Conservation (phyloP, 2,113 vertebrate genomes). For the Collichthys lucidus region DNA sequence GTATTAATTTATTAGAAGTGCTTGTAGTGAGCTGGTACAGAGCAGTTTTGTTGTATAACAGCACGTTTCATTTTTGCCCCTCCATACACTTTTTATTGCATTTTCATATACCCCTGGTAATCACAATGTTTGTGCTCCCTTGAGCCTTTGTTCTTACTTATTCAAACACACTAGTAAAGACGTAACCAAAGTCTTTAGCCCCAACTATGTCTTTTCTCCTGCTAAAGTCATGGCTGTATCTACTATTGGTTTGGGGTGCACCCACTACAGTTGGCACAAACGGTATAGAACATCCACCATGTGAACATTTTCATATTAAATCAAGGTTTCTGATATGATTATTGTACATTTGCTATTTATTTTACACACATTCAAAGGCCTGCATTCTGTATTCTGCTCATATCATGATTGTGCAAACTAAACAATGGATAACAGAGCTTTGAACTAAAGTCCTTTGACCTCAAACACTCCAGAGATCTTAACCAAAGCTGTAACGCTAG, state of each 20-base stretch:
- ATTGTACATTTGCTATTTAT: no score
- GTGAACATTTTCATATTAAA: no score
- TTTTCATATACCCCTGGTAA: background rate
- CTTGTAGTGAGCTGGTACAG: background rate
- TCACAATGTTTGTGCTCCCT: conserved; percentile 18
- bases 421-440: background rate
- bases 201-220: background rate
- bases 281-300: no score
- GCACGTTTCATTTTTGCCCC: background rate
- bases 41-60: conserved; percentile 18
- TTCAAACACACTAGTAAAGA: conserved; percentile 11
- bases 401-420: background rate
- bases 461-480: background rate
- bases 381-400: background rate
- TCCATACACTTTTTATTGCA: conserved; percentile 3
- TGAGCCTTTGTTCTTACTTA: conserved; percentile 18
- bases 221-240: background rate
- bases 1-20: background rate
- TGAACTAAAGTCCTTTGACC: background rate
- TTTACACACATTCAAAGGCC: no score
- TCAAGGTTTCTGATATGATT: no score
- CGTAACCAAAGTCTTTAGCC: background rate
- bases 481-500: background rate
- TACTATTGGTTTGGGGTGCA: background rate
- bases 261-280: background rate